Conservation (phyloP, 2,113 vertebrate species). For the Candoia aspera region DNA sequence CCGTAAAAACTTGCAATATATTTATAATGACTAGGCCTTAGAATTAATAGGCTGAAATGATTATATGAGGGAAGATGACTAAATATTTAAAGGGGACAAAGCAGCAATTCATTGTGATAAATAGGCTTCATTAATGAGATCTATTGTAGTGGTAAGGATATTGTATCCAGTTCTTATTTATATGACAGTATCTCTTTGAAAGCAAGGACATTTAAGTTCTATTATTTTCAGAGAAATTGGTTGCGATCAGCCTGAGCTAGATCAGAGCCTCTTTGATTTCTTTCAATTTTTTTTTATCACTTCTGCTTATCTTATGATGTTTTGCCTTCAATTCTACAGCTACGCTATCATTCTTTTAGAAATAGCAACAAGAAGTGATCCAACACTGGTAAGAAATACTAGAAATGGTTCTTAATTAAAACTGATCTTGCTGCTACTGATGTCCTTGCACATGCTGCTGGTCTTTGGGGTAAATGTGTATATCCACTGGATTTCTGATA, state of each 20-base stretch:
- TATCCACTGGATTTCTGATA: not conserved
- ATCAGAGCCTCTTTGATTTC: not conserved
- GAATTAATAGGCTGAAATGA: not conserved
- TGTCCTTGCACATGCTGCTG: not conserved
- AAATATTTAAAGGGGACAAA: not conserved
- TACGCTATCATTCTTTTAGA: constrained; percentile 86
- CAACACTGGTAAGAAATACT: constrained; percentile 74
- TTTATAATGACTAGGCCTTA: not conserved
- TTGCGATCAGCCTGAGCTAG: not conserved
- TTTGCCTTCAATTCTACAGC: constrained; percentile 65
- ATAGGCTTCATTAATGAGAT: not conserved
- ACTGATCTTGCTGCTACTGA: constrained; percentile 13
- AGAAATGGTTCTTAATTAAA: not conserved
- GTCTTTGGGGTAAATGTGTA: not conserved
- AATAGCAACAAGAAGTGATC: constrained; percentile 80
- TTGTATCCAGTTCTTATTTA: not conserved
- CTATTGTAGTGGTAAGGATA: not conserved
- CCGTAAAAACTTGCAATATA: not conserved
- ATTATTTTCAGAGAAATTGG: not conserved
- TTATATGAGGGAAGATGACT: not conserved
- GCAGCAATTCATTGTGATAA: not conserved
- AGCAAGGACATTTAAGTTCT: not conserved
- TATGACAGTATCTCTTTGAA: not conserved
- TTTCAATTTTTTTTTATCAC: not conserved
- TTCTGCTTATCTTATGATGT: not conserved